These are phyloP conservation scores for Tromatobia lineatoria DNA, from an alignment of 2,888 invertebrate genomes.

Conservation along the genomic window DNA sequence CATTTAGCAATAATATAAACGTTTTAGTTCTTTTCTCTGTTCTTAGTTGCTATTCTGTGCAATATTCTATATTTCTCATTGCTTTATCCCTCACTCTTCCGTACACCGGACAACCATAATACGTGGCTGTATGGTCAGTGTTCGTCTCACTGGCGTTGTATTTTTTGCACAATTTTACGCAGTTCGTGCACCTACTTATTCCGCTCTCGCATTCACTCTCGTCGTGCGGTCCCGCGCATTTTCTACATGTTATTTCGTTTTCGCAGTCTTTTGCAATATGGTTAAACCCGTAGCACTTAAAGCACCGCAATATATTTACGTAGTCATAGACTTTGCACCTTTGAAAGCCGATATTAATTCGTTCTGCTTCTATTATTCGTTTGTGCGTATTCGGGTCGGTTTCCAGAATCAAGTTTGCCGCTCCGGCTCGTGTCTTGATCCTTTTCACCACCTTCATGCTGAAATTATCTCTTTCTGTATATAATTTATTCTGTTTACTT, in stretches of 20 bases:
- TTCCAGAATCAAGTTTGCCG: neutral
- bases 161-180: conserved; percentile 8
- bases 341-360: conserved; percentile 5
- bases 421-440: neutral
- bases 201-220: neutral
- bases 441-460: conserved; percentile 38
- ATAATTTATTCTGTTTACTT: conserved; percentile 49
- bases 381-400: neutral
- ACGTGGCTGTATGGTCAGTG: neutral
- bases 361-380: neutral
- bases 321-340: conserved; percentile 5
- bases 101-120: conserved; percentile 11
- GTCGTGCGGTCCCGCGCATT: neutral
- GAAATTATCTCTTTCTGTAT: neutral
- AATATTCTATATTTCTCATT: conserved; percentile 5
- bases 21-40: neutral
- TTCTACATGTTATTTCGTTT: neutral
- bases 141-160: neutral
- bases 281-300: neutral
- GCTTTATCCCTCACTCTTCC: neutral
- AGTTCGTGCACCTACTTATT: neutral
- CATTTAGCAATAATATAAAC: conserved; percentile 4
- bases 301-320: neutral
- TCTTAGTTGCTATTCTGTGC: neutral
- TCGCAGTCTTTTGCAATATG: conserved; percentile 5